These are phyloP conservation scores for Halcyon malimbica DNA, from an alignment of 2,113 vertebrate genomes.

Conservation along the genomic window DNA sequence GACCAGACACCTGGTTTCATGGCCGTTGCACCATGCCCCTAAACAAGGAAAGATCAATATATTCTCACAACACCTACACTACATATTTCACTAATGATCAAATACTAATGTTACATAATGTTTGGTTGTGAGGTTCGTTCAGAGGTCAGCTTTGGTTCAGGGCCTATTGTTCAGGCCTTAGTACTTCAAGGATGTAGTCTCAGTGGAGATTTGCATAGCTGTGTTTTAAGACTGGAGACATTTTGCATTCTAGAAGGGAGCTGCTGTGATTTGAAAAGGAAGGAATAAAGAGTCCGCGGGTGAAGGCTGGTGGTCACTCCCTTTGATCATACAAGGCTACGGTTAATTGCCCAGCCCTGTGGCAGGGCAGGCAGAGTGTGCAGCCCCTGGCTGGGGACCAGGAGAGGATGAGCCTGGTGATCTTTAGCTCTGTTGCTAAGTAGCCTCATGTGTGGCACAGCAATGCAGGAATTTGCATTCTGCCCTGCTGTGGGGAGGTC, in stretches of 20 bases:
- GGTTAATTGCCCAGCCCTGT: background rate
- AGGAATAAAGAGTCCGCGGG: background rate
- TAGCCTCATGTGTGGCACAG: background rate
- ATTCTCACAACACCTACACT: no score
- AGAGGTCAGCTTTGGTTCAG: no score
- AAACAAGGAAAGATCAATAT: no score
- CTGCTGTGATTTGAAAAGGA: background rate
- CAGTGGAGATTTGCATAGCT: background rate
- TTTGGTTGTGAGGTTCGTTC: no score
- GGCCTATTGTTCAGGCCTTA: no score
- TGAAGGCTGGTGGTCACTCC: background rate
- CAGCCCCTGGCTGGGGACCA: background rate
- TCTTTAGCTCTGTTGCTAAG: conserved; percentile 29
- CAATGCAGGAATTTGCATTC: background rate
- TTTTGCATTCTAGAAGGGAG: background rate
- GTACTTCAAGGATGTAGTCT: background rate
- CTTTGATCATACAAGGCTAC: background rate
- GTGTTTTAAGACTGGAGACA: background rate
- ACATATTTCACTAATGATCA: no score
- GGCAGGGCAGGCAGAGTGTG: background rate
- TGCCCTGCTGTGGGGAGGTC: background rate
- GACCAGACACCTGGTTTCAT: no score
- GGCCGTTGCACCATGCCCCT: no score
- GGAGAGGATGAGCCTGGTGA: background rate
- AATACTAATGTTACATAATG: no score